Evolutionary conservation across 2,888 invertebrate genomes (phyloP).

Genomic region (Latrodectus hesperus): DNA sequence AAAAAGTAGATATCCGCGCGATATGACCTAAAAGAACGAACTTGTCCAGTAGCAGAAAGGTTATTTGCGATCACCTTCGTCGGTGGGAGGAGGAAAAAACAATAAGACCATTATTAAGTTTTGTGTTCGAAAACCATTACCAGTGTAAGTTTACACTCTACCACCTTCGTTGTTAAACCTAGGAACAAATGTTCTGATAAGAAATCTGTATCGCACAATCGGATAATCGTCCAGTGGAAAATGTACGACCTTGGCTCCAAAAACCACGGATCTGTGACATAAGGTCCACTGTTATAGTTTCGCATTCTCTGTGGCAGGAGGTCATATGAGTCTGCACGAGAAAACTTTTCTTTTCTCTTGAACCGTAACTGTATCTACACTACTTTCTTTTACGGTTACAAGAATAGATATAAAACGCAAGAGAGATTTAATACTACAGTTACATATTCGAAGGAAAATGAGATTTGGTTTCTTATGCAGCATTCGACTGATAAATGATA

Average conservation of each 20-base stretch:
- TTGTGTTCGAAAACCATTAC: conserved; percentile 36
- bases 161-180: not conserved
- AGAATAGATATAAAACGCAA: not conserved
- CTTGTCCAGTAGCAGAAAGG: not conserved
- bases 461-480: too few species aligned
- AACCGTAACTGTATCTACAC: conserved; percentile 19
- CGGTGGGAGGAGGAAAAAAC: not conserved
- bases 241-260: conserved; percentile 47
- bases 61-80: conserved; percentile 16
- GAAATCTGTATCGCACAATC: conserved; percentile 30
- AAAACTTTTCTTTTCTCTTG: conserved; percentile 26
- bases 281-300: conserved; percentile 18
- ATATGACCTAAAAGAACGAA: conserved; percentile 22
- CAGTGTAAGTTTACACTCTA: conserved; percentile 35
- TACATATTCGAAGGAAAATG: too few species aligned
- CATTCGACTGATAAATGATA: too few species aligned
- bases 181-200: conserved; percentile 34
- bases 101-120: conserved; percentile 13
- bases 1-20: conserved; percentile 7
- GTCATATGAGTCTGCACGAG: conserved; percentile 14
- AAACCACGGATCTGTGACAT: conserved; percentile 38
- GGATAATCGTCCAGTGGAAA: conserved; percentile 35
- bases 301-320: conserved; percentile 10
- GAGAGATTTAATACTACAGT: too few species aligned
- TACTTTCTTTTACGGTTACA: not conserved